Base-by-base conservation (phyloP, 2,113 vertebrate species). In the Neofelis nebulosa region DNA sequence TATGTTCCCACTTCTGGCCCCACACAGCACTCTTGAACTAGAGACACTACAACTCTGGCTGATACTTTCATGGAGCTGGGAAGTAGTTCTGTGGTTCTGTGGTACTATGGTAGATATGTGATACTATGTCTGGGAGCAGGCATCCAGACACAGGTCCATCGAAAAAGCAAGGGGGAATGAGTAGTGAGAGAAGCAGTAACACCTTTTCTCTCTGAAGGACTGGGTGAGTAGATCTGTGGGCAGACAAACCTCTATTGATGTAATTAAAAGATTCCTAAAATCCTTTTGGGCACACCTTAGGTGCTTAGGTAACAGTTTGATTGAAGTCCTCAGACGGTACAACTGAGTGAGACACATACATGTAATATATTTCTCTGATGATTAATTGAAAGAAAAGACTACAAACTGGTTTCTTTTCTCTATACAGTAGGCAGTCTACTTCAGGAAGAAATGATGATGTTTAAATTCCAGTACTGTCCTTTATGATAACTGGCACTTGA, bases 371-470 rank as follows among this genome's bases (percentile, higher is more conserved):
- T 95, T 66, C 45, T 65, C 4, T 68, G 65, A 63, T 92, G 83
- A 97, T 87, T 91, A 89, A 95, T 96, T 95, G 63, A 92, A 74
- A 94, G 94, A 76, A 91, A 74, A 86, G 74, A 8, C 36, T n/a
- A 1, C 19, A 91, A 82, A 94, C 52, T 66, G 33, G 21, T 76
- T 92, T 95, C 38, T 83, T 89, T 86, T 93, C 69, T 85, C 61
- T 85, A 93, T 68, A 87, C 63, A 66, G 27, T 83, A 94, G 90
- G 57, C 25, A 71, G 55, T 95, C 84, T 94, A 80, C 48, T 97
- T 95, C 65, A 57, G 74, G 87, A 95, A 81, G 45, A 94, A 91
- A 91, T 23, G 57, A 93, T 97, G 92, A 81, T 80, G 91, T 96
- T 96, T 97, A 97, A 88, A 94, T 97, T 96, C 29, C 1, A 55